Conservation (phyloP, 92 coral and sea anemone genomes). For the Plumapathes pennacea region DNA sequence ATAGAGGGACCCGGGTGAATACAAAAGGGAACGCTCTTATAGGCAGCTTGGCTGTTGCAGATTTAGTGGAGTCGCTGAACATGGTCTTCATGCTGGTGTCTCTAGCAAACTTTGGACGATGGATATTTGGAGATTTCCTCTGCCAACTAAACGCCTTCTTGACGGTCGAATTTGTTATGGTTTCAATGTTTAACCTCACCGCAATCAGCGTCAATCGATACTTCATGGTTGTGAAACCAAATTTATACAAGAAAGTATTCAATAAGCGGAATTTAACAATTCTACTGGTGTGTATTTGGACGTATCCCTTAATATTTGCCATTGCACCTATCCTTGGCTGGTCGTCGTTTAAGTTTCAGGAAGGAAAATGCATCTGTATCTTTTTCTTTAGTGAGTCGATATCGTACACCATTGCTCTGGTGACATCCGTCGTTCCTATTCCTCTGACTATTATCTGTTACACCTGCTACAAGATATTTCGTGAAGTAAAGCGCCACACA, state of each 20-base stretch:
- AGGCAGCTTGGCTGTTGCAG: constrained; percentile 50
- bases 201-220: constrained; percentile 51
- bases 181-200: constrained; percentile 46
- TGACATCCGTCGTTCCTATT: constrained; percentile 36
- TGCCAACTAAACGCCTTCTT: constrained; percentile 50
- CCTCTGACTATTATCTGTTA: constrained; percentile 49
- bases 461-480: constrained; percentile 62
- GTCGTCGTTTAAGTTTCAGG: constrained; percentile 60
- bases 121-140: constrained; percentile 38
- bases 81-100: constrained; percentile 52
- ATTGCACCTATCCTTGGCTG: constrained; percentile 62
- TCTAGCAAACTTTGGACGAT: constrained; percentile 18
- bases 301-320: constrained; percentile 57
- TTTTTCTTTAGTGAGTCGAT: constrained; percentile 54
- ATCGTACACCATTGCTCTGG: constrained; percentile 19
- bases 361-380: constrained; percentile 57
- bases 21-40: constrained; percentile 48
- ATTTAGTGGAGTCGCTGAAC: constrained; percentile 45
- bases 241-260: constrained; percentile 33
- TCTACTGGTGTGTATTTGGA: constrained; percentile 36
- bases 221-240: constrained; percentile 53
- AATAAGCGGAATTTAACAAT: no score
- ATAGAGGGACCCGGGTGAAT: constrained; percentile 35
- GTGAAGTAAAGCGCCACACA: constrained; percentile 44
- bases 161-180: constrained; percentile 32